These are phyloP conservation scores for Sorex maritimensis DNA, from an alignment of 2,797 vertebrate species.

Conservation along the genomic window DNA sequence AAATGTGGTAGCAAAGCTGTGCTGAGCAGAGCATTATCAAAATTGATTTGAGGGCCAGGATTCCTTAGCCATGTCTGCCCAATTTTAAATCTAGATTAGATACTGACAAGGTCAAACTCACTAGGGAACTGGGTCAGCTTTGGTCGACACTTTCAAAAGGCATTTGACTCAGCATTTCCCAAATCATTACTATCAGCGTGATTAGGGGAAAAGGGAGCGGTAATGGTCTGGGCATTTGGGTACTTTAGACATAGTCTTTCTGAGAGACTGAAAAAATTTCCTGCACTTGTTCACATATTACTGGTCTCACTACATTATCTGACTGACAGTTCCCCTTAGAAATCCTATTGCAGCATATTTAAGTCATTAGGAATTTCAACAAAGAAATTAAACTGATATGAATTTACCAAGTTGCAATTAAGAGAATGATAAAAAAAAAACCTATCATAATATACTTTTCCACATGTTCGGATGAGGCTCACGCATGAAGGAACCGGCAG, in stretches of 20 bases:
- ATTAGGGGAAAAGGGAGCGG: not conserved
- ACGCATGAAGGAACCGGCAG: no score
- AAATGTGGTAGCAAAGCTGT: not conserved
- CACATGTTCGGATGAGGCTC: no score
- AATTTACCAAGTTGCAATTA: no score
- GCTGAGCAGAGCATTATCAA: not conserved
- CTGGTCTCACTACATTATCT: not conserved
- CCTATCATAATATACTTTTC: no score
- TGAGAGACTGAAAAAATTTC: not conserved
- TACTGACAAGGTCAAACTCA: not conserved
- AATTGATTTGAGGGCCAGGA: accelerated
- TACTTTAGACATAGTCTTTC: not conserved
- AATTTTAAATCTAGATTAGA: not conserved
- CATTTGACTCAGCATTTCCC: not conserved
- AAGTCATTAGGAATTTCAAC: no score
- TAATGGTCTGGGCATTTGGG: not conserved
- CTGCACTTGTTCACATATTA: not conserved
- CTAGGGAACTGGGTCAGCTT: not conserved
- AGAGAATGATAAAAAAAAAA: no score
- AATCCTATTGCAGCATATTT: no score
- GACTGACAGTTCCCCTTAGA: no score
- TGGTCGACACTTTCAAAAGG: not conserved
- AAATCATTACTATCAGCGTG: not conserved
- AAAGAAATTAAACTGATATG: no score
- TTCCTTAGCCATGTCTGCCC: not conserved